These are phyloP conservation scores for Tapirus terrestris DNA, from an alignment of 2,113 vertebrate species.

Conservation along the genomic window DNA sequence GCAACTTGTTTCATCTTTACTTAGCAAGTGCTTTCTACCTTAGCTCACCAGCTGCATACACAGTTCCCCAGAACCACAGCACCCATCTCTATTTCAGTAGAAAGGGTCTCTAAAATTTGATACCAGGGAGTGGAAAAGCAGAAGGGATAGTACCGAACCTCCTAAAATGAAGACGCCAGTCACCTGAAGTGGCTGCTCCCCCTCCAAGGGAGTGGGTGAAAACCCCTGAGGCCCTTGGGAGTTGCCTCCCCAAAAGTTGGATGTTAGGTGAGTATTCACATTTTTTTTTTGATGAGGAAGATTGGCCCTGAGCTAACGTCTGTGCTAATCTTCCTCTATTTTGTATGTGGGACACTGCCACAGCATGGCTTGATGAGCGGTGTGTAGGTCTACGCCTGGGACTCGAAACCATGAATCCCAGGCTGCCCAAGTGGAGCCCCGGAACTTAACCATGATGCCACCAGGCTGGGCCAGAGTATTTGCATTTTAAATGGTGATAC, in stretches of 20 bases:
- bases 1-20: conserved; percentile 25
- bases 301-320: too few relatives aligned
- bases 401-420: too few relatives aligned
- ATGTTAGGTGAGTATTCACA: background rate
- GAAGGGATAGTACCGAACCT: background rate
- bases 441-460: too few relatives aligned
- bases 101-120: background rate
- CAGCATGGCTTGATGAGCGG: too few relatives aligned
- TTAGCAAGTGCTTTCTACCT: conserved; percentile 24
- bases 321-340: too few relatives aligned
- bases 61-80: background rate
- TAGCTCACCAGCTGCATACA: background rate
- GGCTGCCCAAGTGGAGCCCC: too few relatives aligned
- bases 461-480: background rate
- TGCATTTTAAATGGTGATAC: background rate
- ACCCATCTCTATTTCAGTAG: background rate
- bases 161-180: background rate
- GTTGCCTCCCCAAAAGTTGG: background rate
- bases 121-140: background rate
- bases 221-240: background rate
- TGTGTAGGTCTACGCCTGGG: too few relatives aligned
- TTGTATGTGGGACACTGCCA: too few relatives aligned
- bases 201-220: background rate
- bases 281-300: background rate
- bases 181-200: background rate